A percentile compares a stretch with the other conserved stretches of the same genome.
These are phyloP conservation scores for Plecturocebus donacophilus DNA, from an alignment of 2,113 vertebrate species.

Conservation along the genomic window DNA sequence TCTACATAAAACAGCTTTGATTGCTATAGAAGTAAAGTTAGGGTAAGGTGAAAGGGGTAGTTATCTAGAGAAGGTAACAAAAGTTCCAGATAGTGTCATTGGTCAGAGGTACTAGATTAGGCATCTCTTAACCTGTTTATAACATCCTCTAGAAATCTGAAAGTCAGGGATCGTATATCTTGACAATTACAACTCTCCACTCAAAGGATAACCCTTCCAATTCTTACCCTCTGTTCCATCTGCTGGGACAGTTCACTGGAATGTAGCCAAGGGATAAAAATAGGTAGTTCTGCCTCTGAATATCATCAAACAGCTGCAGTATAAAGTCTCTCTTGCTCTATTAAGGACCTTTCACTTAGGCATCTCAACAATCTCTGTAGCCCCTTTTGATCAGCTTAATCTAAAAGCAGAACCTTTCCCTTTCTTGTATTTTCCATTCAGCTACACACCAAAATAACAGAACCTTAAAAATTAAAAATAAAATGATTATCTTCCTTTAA, in stretches of 20 bases:
- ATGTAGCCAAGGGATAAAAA: slow-evolving; percentile 73
- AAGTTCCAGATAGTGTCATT: background rate
- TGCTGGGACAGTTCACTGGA: slow-evolving; percentile 64
- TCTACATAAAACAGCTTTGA: slow-evolving; percentile 31
- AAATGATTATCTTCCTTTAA: slow-evolving; percentile 24
- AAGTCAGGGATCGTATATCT: slow-evolving; percentile 49
- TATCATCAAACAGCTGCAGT: slow-evolving; percentile 69
- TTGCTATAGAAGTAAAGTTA: slow-evolving; percentile 13
- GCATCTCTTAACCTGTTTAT: slow-evolving; percentile 4
- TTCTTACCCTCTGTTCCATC: slow-evolving; percentile 60
- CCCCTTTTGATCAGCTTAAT: background rate
- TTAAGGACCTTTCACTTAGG: slow-evolving; percentile 60
- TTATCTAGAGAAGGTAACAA: background rate
- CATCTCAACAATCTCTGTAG: slow-evolving; percentile 59
- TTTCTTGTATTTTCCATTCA: background rate
- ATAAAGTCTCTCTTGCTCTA: slow-evolving; percentile 68
- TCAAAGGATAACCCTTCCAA: slow-evolving; percentile 61
- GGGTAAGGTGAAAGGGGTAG: background rate
- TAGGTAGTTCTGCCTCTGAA: slow-evolving; percentile 69
- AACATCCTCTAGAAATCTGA: slow-evolving; percentile 38
- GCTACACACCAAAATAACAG: slow-evolving; percentile 15
- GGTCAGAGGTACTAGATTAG: background rate
- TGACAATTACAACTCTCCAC: slow-evolving; percentile 53
- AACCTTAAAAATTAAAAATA: slow-evolving; percentile 33
- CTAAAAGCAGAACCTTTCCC: background rate